Base-by-base conservation (phyloP, 2,797 vertebrate species). In the Strix occidentalis region DNA sequence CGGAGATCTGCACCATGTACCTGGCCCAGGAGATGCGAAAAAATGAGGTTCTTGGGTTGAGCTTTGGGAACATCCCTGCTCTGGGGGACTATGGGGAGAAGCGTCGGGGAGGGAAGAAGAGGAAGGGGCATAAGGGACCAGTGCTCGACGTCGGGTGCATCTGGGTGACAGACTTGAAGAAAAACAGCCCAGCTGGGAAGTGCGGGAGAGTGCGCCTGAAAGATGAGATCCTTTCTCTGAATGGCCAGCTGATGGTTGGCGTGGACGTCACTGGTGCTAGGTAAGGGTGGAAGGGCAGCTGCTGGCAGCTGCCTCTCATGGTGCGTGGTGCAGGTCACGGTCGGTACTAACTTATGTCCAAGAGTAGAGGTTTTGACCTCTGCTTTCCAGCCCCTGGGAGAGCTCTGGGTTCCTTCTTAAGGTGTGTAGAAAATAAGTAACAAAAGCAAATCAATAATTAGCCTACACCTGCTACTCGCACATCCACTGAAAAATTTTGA, bases 111-210 rank as follows among this genome's bases (percentile, higher is more conserved):
- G 98, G 98, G 21, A 98, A 98, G 51, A 98, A 99, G 96, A 98
- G 98, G 90, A 99, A 98, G 93, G 98, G 97, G 1, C 98, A 98
- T 89, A 98, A 98, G 90, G 98, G 98, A 7, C 99, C 99, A 0
- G 98, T 99, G 65, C 97, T 99, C 16, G 99, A 99, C 0, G 99
- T 99, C 4, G 99, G 99, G 71, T 99, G 99, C 95, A 99, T 99
- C 97, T 99, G 99, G 99, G 99, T 99, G 93, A 99, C 99, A 0
- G 99, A 99, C 95, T 98, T 99, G 95, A 98, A 98, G 97, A 99
- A 99, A 97, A 99, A 97, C 96, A 99, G 99, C 96, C 98, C 99
- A 0, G 99, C 99, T 0, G 98, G 99, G 7, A 97, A 96, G 86
- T 99, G 99, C 0, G 99, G 99, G 28, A 98, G 98, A 70, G 99